Conservation (phyloP, 2,797 vertebrate species). For the Scomberomorus guttatus region DNA sequence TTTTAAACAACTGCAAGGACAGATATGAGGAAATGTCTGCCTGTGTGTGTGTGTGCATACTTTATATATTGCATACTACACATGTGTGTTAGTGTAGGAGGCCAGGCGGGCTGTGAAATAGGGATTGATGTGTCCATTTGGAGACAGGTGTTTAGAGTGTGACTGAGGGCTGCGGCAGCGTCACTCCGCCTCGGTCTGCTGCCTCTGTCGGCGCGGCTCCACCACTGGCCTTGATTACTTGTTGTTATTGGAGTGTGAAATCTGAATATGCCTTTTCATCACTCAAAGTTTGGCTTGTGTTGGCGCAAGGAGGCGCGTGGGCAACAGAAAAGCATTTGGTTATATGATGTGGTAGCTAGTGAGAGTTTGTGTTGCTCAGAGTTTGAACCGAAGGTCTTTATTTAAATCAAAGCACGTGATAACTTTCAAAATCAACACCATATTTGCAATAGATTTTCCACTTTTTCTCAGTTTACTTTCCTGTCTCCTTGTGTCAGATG, state of each 20-base stretch:
- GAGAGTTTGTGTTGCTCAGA: constrained; percentile 32
- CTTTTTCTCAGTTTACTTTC: not conserved
- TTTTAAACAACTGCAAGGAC: constrained; percentile 41
- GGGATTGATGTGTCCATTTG: constrained; percentile 89
- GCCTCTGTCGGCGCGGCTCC: constrained; percentile 67
- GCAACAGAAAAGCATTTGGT: constrained; percentile 45
- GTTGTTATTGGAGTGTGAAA: constrained; percentile 87
- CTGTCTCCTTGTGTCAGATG: constrained; percentile 2
- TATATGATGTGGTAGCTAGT: constrained; percentile 44
- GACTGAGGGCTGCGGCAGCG: constrained; percentile 75
- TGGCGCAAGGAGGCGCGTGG: constrained; percentile 46
- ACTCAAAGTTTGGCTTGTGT: constrained; percentile 77
- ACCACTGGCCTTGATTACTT: constrained; percentile 83
- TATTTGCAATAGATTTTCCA: not conserved
- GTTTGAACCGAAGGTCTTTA: constrained; percentile 21
- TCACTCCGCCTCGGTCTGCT: constrained; percentile 77
- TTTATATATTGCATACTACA: constrained; percentile 34
- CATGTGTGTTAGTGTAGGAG: constrained; percentile 66
- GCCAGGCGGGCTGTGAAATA: constrained; percentile 86
- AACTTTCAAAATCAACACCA: not conserved
- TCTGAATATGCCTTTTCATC: constrained; percentile 86
- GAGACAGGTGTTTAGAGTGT: constrained; percentile 83
- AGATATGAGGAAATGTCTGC: constrained; percentile 46
- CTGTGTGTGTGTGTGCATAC: constrained; percentile 9
- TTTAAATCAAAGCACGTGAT: not conserved